Base-by-base conservation (phyloP, 1,140 invertebrate species). In the Elymnias hypermnestra region DNA sequence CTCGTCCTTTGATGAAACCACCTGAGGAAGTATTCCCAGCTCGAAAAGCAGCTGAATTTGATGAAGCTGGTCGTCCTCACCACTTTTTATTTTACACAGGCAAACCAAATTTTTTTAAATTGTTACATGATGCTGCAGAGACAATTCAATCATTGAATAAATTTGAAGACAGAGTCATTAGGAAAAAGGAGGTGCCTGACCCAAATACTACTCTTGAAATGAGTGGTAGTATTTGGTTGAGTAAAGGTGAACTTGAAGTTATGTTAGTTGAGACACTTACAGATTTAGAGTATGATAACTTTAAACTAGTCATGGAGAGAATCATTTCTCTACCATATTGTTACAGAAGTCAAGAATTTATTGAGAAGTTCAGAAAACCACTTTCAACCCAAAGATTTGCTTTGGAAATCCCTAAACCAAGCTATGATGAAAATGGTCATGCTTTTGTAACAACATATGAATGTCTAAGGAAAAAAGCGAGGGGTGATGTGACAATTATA, bases 51-150 rank as follows among this genome's bases (percentile, higher is more conserved):
- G 96, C 96, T 8, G 91, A 97, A 81, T 98, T 98, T 89, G 95
- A 97, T 87, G 87, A 91, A 61, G 89, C 88, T 56, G 97, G 97
- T 0, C 88, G 96, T 67, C 97, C 97, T 2, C 92, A 91, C 82
- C 94, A 98, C 87, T 92, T 89, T 36, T 84, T 98, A 44, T 98
- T 97, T 86, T 99, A 98, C 66, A 98, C 97, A 0, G 89, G 88
- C 28, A 93, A 90, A 70, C 91, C 95, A 3, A 93, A 95, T 73
- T 98, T 92, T 76, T 95, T 93, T 71, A 88, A 94, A 68, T 46
- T 92, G n/a, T 76, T 97, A 56, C 91, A 95, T 88, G 96, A 97
- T 83, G 88, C 88, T 22, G 68, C 71, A 19, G 82, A 85, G 43
- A 62, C 92, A 58, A 88, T 95, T 17, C 87, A 91, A 50, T 87